Conservation (phyloP, 92 coral and sea anemone species). For the Epizoanthus rinbou region DNA sequence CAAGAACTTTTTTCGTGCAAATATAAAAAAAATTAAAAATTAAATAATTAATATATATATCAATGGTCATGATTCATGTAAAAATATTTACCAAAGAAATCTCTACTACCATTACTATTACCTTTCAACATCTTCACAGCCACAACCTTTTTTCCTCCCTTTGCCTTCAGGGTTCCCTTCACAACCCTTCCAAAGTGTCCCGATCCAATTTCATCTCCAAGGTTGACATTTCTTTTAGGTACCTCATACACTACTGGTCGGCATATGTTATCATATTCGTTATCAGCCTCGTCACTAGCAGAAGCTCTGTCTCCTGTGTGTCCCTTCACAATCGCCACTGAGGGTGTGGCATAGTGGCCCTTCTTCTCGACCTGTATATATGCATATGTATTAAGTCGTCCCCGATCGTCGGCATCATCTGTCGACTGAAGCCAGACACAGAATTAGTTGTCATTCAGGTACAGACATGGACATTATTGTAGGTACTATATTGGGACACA, state of each 20-base stretch:
- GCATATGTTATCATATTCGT: constrained; percentile 60
- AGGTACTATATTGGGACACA: too few species aligned
- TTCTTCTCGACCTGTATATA: constrained; percentile 21
- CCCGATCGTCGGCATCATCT: constrained; percentile 2
- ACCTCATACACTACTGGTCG: constrained; percentile 80
- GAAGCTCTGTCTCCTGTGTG: constrained; percentile 2
- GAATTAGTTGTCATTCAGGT: neutral
- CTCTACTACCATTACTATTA: neutral
- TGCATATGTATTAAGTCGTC: constrained; percentile 6
- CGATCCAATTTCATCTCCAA: constrained; percentile 71
- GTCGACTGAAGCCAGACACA: neutral
- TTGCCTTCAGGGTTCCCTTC: constrained; percentile 73
- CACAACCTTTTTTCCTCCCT: constrained; percentile 65
- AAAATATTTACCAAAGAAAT: too few species aligned
- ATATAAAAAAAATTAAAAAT: too few species aligned
- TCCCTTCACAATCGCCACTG: neutral
- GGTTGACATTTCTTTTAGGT: constrained; percentile 72
- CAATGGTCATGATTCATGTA: too few species aligned
- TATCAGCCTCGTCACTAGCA: constrained; percentile 31
- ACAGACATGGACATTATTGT: too few species aligned
- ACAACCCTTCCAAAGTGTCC: constrained; percentile 94
- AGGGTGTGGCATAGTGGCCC: constrained; percentile 31
- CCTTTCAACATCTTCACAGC: constrained; percentile 97
- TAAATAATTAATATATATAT: too few species aligned
- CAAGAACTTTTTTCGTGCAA: too few species aligned